A percentile compares a stretch with the other conserved stretches of the same genome.
Evolutionary conservation across 2,797 vertebrate species (phyloP).

Genomic region (Euthynnus affinis): DNA sequence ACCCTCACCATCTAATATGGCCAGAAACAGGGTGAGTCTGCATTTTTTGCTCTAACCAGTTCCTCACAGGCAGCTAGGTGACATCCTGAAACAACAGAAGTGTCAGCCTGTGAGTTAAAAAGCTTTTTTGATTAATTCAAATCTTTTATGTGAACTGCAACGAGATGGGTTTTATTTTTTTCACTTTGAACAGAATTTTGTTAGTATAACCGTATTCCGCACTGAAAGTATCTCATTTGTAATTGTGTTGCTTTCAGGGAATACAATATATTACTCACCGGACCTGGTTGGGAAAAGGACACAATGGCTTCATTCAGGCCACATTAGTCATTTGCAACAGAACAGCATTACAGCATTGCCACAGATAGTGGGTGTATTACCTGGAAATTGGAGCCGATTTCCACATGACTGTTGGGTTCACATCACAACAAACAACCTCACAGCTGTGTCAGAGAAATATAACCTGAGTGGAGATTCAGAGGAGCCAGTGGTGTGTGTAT

Average conservation of each 20-base stretch:
- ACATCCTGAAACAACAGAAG: background rate
- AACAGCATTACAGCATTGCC: background rate
- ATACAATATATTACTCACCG: background rate
- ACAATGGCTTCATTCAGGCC: background rate
- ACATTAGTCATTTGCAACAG: slow-evolving; percentile 3
- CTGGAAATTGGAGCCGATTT: slow-evolving; percentile 53
- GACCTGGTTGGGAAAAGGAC: background rate
- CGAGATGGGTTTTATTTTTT: too few relatives aligned
- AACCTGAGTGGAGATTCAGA: slow-evolving; percentile 62
- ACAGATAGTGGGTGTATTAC: slow-evolving; percentile 34
- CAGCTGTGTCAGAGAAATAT: slow-evolving; percentile 65
- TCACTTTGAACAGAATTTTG: too few relatives aligned
- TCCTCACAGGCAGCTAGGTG: background rate
- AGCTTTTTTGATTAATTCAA: background rate
- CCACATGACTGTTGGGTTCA: slow-evolving; percentile 28
- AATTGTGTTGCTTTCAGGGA: background rate
- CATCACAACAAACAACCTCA: slow-evolving; percentile 22
- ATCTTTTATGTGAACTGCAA: background rate
- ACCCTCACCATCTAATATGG: background rate
- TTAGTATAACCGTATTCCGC: background rate
- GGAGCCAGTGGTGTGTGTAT: slow-evolving; percentile 39
- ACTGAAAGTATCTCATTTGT: background rate
- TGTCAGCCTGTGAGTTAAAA: background rate
- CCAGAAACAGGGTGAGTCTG: background rate
- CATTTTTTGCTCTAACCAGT: background rate